A percentile compares a stretch with the other conserved stretches of the same genome.
These are phyloP conservation scores for Tinamus major DNA, from an alignment of 2,797 vertebrate genomes.

Conservation along the genomic window DNA sequence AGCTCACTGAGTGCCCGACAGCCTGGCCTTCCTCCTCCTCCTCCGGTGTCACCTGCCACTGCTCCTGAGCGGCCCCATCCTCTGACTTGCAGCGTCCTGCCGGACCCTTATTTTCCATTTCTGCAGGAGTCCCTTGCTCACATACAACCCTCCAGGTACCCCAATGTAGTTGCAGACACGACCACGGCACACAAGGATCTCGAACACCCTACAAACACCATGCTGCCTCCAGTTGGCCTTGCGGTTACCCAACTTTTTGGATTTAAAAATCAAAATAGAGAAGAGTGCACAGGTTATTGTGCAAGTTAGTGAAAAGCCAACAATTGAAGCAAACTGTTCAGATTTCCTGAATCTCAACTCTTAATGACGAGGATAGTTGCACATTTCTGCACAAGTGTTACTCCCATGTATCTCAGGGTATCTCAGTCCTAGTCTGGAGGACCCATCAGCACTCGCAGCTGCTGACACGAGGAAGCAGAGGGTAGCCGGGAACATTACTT, in stretches of 20 bases:
- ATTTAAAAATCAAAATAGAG: not conserved
- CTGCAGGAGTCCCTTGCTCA: not conserved
- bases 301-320: not conserved
- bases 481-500: not conserved
- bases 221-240: not conserved
- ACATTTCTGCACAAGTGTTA: not conserved
- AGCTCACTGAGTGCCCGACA: not conserved
- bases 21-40: not conserved
- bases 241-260: not conserved
- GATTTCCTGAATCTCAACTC: not conserved
- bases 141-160: not conserved
- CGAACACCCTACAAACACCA: not conserved
- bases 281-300: not conserved
- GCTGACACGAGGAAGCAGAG: not conserved
- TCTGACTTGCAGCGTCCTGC: too few species aligned
- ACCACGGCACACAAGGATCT: not conserved
- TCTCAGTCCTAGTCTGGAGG: not conserved
- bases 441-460: not conserved
- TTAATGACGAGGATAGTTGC: not conserved
- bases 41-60: not conserved
- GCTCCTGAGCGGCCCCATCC: not conserved
- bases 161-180: not conserved
- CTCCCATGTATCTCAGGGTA: not conserved
- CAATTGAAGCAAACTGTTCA: not conserved
- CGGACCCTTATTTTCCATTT: not conserved